Evolutionary conservation across 1,140 invertebrate species (phyloP), one percentile per base, ranked within the genome.

Genomic region (Drosophila rufa): DNA sequence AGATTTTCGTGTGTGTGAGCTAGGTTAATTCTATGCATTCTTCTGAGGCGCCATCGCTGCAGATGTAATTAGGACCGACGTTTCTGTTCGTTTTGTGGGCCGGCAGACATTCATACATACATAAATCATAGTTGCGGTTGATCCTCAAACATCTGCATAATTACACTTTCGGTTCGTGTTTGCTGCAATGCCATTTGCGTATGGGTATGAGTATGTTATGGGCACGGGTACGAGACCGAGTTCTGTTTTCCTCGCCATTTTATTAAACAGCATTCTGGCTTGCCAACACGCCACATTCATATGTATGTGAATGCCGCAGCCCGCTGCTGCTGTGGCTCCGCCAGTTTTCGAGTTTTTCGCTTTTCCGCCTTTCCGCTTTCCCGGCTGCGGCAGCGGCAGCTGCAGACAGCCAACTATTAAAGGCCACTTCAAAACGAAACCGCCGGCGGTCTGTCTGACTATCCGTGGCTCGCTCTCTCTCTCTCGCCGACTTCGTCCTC

Each of bases 401-500:
- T 87, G 85, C 85, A 87, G 84, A 87, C 84, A 81, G 85, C 73
- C 73, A 89, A 84, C 84, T 90, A 87, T 87, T 89, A 89, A 89
- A 89, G 85, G 73, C 68, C 84, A 89, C 84, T 89, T 89, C 84
- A 79, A 69, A 69, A 67, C 74, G 69, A 79, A 87, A 84, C 84
- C 80, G 66, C 58, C 80, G 66, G 77, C 85, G 74, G 73, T 83
- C 71, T 67, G 68, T 75, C 57, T 59, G 53, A 67, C 65, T 80
- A 65, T 69, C 70, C 36, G 60, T 59, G 65, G 47, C 55, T 6
- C 27, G 27, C 55, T 48, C 64, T 17, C 50, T 40, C 15, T 7
- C 33, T 45, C 55, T 57, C 19, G 46, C 15, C 40, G 33, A 36
- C 42, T 62, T 15, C 25, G 14, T 27, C 25, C 36, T 15, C 22